Base-by-base conservation (phyloP, 2,888 invertebrate genomes). In the Steinernema hermaphroditum region DNA sequence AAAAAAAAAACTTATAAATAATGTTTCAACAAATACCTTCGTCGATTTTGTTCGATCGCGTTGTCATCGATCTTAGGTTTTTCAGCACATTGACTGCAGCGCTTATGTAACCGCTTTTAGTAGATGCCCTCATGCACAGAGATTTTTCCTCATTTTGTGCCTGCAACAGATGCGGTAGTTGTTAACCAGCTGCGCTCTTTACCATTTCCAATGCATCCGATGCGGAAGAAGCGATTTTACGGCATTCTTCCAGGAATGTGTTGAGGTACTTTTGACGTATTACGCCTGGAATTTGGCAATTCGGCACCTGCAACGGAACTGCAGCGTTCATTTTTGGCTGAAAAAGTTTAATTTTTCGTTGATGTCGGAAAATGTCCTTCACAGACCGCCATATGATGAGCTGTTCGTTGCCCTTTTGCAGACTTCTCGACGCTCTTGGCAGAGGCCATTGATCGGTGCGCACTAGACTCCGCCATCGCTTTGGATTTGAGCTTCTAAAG, bases 91-190 rank as follows among this genome's bases (percentile, higher is more conserved):
- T 73, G 9, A 68, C 69, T 14, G 71, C 68, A 19, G 74, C 73
- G 22, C 72, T 72, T 34, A 43, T 37, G 54, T 79, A 79, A 27
- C 78, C 78, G n/a, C 69, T 41, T 54, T 73, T 74, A 27, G 76
- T 77, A 22, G 70, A 68, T 29, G 70, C 50, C 41, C 68, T 72
- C 54, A 78, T 78, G 27, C 81, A 32, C 16, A 80, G 70, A 16
- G 71, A 44, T 69, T 77, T 76, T 71, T 81, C 81, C 69, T 82
- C 80, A 27, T 68, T 50, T 68, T 72, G 74, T 0, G 81, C 78
- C 81, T 78, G 24, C n/a, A 72, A 78, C 2, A 50, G 1, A 32
- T 62, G 8, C 54, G 4, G 37, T 37, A 4, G 12, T 37, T 37
- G 4, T 12, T 12, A 8, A 8, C 12, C 4, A 37, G 12, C 37